Conservation (phyloP, 2,888 invertebrate genomes). For the Clepsis dumicolana region DNA sequence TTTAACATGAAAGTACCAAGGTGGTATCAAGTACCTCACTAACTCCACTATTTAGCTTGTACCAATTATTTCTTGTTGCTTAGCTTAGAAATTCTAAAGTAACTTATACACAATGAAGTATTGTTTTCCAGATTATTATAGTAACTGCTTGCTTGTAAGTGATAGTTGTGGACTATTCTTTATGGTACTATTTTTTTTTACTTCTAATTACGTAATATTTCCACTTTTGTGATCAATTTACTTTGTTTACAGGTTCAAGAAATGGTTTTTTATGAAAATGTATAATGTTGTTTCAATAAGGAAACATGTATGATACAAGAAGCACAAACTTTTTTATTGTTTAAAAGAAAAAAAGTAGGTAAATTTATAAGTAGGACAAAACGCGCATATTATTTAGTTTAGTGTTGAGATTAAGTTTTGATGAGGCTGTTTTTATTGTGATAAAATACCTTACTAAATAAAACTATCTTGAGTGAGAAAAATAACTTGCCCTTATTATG, state of each 20-base stretch:
- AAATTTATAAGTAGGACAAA: background rate
- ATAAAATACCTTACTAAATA: background rate
- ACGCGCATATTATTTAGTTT: background rate
- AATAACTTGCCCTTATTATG: slow-evolving; percentile 17
- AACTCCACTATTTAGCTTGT: background rate
- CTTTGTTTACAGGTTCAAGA: slow-evolving; percentile 49
- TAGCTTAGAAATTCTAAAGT: background rate
- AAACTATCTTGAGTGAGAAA: slow-evolving; percentile 3
- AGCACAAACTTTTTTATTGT: slow-evolving; percentile 19
- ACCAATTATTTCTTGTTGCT: background rate
- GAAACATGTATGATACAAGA: slow-evolving; percentile 10
- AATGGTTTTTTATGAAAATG: slow-evolving; percentile 49
- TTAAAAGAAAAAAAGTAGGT: background rate
- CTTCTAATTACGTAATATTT: background rate
- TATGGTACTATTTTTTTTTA: background rate
- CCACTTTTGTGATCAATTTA: background rate
- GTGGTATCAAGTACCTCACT: no score
- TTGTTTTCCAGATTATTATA: background rate
- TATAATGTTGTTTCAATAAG: slow-evolving; percentile 35
- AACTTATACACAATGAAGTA: background rate
- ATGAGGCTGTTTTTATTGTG: slow-evolving; percentile 2
- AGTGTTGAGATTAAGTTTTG: background rate
- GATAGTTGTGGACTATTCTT: background rate
- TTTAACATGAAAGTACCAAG: no score
- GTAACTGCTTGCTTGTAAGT: background rate